Base-by-base conservation (phyloP, 64 coral and sea anemone genomes). In the Stichodactyla mertensii region DNA sequence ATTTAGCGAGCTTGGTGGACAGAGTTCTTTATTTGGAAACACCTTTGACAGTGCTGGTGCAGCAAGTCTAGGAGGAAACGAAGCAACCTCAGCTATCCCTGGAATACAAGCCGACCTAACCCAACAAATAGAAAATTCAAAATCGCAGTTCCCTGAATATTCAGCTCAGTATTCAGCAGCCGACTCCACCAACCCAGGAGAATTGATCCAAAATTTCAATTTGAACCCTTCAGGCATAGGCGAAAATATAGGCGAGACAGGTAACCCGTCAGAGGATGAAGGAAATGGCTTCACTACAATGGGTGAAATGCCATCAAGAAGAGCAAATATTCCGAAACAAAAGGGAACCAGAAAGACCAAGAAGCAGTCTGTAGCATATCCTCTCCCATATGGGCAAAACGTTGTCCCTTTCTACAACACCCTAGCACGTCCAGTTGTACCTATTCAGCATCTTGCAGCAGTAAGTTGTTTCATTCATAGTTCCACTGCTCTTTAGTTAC, bases 341-440 rank as follows among this genome's bases (percentile, higher is more conserved):
- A 52, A 82, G 28, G 83, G 83, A 4, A 5, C 16, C 60, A 55
- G 77, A 52, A 78, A 60, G 24, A 64, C 60, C 60, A 96, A 96
- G 91, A 96, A 96, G 55, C 94, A 96, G 16, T 84, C 91, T 9
- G 88, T 96, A 16, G 71, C 94, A 19, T 96, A 93, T 64, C 94
- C 94, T 5, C 88, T 79, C 7, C 12, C 69, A 27, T 89, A 80
- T 55, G 79, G 61, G 54, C 78, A 81, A 51, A 81, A 74, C 16
- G 24, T 74, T 6, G 28, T 52, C 27, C 51, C 77, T 20, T 55
- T 81, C 3, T 24, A 23, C 10, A 81, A 79, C 18, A 79, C 77
- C 1, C 11, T 81, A 16, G 16, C 12, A 53, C 78, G n/a, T 55
- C 78, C 78, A 81, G 19, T 81, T 2, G 53, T 81, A 28, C 78